Evolutionary conservation across 2,888 invertebrate genomes (phyloP).

Genomic region (Amorpha juglandis): DNA sequence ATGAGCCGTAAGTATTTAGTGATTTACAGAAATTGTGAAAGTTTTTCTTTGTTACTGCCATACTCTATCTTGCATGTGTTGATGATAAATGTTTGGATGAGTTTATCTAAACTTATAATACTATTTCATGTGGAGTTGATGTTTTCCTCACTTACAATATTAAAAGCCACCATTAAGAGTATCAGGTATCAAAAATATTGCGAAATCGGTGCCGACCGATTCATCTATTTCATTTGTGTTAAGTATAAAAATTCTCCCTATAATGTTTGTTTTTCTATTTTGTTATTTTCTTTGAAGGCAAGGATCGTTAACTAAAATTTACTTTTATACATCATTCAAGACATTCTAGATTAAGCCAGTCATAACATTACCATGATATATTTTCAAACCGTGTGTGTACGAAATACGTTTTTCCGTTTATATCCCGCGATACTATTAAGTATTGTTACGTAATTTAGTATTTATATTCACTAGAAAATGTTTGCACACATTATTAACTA

Average conservation of each 20-base stretch:
- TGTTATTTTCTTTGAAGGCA: not conserved
- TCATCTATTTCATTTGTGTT: too few species aligned
- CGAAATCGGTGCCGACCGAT: too few species aligned
- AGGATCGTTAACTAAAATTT: not conserved
- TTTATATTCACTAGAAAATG: not conserved
- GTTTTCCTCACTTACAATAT: too few species aligned
- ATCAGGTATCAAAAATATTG: too few species aligned
- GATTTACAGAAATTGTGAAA: constrained; percentile 10
- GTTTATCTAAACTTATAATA: not conserved
- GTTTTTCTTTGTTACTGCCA: not conserved
- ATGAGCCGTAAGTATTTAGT: constrained; percentile 7
- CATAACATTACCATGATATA: constrained; percentile 20
- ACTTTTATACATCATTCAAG: not conserved
- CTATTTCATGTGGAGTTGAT: not conserved
- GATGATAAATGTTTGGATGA: not conserved
- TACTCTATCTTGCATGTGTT: not conserved
- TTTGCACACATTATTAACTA: not conserved
- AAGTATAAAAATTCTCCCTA: too few species aligned
- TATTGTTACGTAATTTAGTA: constrained; percentile 24
- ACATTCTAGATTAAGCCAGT: not conserved
- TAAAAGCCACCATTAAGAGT: too few species aligned
- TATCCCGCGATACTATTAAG: constrained; percentile 15
- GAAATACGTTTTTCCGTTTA: constrained; percentile 14
- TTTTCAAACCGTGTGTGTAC: constrained; percentile 4
- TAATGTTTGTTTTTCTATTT: not conserved